phyloP scores from a whole-genome alignment of 2,113 vertebrate genomes.

The Pontoporia blainvillei region DNA sequence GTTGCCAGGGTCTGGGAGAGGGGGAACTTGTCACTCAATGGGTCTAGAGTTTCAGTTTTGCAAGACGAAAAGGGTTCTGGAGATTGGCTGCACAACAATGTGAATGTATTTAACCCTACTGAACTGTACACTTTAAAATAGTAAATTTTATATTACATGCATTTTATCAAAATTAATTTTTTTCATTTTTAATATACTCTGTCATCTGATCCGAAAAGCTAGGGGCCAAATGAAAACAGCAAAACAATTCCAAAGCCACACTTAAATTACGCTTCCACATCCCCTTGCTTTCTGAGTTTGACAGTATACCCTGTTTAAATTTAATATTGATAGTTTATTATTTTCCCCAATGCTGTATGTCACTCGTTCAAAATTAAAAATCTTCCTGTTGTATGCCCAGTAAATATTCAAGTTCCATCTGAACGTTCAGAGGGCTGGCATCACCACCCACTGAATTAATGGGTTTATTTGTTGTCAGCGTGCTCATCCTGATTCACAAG shows the following conservation, averaged over 20 bases:
- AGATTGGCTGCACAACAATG: not conserved
- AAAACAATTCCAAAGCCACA: not conserved
- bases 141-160: not conserved
- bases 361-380: not conserved
- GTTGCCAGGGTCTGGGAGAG: not conserved
- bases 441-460: not conserved
- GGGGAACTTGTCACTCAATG: not conserved
- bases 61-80: not conserved
- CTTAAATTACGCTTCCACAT: not conserved
- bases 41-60: not conserved
- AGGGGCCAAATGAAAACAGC: not conserved
- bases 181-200: not conserved
- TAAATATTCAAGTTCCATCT: not conserved
- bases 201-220: not conserved
- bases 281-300: not conserved
- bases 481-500: not conserved
- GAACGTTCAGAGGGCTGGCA: slow-evolving; percentile 52
- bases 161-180: not conserved
- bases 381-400: not conserved
- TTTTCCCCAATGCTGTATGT: not conserved
- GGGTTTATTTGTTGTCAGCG: not conserved
- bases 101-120: not conserved
- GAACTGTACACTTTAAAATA: not conserved
- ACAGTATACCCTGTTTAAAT: not conserved
- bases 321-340: not conserved